A percentile compares a stretch with the other conserved stretches of the same genome.
Evolutionary conservation across 2,113 vertebrate species (phyloP).

Genomic region (Xenotilapia caudafasciata): DNA sequence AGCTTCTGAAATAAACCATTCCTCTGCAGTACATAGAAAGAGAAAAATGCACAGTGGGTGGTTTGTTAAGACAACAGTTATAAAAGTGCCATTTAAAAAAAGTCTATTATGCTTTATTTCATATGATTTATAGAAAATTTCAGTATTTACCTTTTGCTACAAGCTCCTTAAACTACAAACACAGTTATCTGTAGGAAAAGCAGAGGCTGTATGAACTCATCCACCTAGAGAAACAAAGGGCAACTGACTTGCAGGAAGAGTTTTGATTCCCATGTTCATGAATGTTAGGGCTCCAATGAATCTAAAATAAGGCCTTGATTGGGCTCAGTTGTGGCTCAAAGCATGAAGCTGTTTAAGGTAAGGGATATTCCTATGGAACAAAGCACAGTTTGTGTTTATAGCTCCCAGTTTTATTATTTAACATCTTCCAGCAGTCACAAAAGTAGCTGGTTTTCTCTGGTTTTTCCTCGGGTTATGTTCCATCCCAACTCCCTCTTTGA

Average conservation of each 20-base stretch:
- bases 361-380: not conserved
- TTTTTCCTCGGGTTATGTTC: not conserved
- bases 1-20: not conserved
- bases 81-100: not conserved
- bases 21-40: not conserved
- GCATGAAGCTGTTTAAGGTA: not conserved
- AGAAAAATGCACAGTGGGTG: not conserved
- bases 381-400: not conserved
- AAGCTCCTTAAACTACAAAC: not conserved
- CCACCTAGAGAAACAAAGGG: not conserved
- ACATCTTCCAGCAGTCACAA: not conserved
- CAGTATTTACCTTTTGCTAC: not conserved
- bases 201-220: not conserved
- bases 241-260: not conserved
- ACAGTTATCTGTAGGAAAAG: not conserved
- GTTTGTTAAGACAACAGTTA: not conserved
- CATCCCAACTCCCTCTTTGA: not conserved
- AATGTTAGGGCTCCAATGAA: not conserved
- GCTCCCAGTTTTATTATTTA: not conserved
- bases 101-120: not conserved
- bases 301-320: not conserved
- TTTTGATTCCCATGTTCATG: not conserved
- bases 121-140: not conserved
- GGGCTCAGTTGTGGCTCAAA: not conserved
- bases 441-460: not conserved